Evolutionary conservation across 2,888 invertebrate species (phyloP), one percentile per base, ranked within the genome.

Genomic region (Micoletzkya japonica): DNA sequence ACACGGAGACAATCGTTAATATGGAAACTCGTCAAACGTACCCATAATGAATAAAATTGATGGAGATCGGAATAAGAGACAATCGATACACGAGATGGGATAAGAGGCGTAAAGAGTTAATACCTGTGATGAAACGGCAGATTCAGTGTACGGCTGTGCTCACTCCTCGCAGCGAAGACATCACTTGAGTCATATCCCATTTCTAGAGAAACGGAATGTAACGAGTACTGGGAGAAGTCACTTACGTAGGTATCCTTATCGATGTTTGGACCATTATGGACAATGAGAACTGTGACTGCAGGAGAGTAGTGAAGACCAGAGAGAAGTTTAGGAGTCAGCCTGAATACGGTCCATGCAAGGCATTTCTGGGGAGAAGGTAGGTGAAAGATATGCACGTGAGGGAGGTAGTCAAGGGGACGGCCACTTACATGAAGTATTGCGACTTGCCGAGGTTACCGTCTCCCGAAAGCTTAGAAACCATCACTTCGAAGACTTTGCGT

Each of bases 401-500:
- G 44, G 20, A 10, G 20, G 20, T 44, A 44, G 44, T 14, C 44
- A 44, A 44, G 10, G 30, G 17, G 24, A 4, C 10, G 24, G 24
- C 57, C 26, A 64, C 79, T 71, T 32, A 82, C 81, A 83, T 72
- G 72, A 84, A 83, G 66, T 84, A 84, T 70, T 84, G 84, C 4
- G 81, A 79, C 66, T 80, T 79, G 2, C 76, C 72, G 39, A 83
- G 76, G n/a, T 74, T 72, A 37, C 79, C 78, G 26, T 68, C 49
- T 49, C 75, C 76, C 44, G 74, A 76, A 58, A 84, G 75, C 57
- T 78, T 71, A 26, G 82, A 74, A 32, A 84, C 80, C 82, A 85
- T 85, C 56, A 85, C 78, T 50, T 84, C 79, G 72, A 85, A 84
- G 34, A 85, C 82, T 70, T 79, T 77, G 34, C 82, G 72, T 69